phyloP scores from a whole-genome alignment of 2,888 invertebrate genomes.

The Escarpia spicata region DNA sequence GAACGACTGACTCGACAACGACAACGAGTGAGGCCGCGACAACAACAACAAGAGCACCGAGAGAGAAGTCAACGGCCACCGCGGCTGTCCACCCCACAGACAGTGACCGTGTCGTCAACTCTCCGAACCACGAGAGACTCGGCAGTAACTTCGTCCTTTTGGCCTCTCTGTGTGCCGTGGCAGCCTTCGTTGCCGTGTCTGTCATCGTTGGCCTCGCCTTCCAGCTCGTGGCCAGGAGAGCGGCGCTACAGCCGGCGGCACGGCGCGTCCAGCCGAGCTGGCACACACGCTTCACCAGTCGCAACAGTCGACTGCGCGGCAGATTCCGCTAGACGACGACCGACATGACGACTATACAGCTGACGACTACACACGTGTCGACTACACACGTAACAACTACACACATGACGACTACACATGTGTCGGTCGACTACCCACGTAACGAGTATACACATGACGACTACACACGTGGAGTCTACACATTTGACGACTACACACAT shows the following conservation, averaged over 20 bases:
- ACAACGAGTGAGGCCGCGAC: no score
- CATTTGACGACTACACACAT: no score
- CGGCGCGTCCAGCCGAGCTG: not conserved
- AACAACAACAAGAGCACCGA: no score
- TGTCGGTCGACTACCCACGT: no score
- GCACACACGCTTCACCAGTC: not conserved
- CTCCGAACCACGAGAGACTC: not conserved
- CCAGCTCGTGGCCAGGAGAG: not conserved
- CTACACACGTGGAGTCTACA: no score
- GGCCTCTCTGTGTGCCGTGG: not conserved
- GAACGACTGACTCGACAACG: no score
- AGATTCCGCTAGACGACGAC: not conserved
- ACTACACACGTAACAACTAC: no score
- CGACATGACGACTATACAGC: not conserved
- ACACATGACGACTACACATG: no score
- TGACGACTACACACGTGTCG: no score
- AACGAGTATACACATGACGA: no score
- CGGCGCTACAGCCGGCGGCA: not conserved
- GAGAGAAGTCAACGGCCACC: not conserved
- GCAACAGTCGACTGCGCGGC: not conserved
- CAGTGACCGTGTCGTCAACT: not conserved
- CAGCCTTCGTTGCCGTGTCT: not conserved
- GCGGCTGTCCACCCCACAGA: not conserved
- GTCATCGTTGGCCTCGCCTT: not conserved
- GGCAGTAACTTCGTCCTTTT: not conserved